Evolutionary conservation across 2,888 invertebrate genomes (phyloP), one percentile per base, ranked within the genome.

Genomic region (Mamestra brassicae): DNA sequence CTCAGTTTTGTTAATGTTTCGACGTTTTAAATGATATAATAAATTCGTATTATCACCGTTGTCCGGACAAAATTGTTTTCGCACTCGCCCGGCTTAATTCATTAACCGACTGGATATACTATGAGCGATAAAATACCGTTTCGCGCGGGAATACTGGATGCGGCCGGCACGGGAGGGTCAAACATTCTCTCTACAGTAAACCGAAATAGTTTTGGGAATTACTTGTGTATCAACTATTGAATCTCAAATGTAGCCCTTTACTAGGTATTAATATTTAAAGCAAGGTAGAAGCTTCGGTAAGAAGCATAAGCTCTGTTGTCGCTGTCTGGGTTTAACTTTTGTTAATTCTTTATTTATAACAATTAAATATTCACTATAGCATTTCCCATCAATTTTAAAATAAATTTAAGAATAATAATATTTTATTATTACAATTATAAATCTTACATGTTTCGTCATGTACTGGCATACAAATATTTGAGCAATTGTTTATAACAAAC

Each of bases 21-120:
- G 92, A 92, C 93, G 91, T 94, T 89, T 94, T 94, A 95, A 94
- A 95, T 94, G 94, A 95, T 95, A 95, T 93, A 94, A 94, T 95
- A 95, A 95, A 95, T 95, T 94, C 89, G 91, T 90, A 94, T 95
- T 95, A 95, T 93, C 95, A 89, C 92, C 89, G 89, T 90, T 85
- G 91, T 89, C 89, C 91, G 90, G 90, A 92, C 93, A 89, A 94
- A 94, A 95, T 95, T 95, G 94, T 95, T 95, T 95, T 94, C 92
- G 86, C 90, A 85, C 90, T 88, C 91, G 89, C 89, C 84, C 89
- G 91, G 92, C 89, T 94, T 93, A 92, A 94, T 95, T 94, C 94
- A 94, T 94, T 95, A 94, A 93, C 93, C 88, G 81, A 84, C 86
- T 90, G 91, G 88, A 92, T 92, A 92, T 92, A 90, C 89, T 91